phyloP scores from a whole-genome alignment of 1,140 invertebrate genomes.

The Caenorhabditis remanei region DNA sequence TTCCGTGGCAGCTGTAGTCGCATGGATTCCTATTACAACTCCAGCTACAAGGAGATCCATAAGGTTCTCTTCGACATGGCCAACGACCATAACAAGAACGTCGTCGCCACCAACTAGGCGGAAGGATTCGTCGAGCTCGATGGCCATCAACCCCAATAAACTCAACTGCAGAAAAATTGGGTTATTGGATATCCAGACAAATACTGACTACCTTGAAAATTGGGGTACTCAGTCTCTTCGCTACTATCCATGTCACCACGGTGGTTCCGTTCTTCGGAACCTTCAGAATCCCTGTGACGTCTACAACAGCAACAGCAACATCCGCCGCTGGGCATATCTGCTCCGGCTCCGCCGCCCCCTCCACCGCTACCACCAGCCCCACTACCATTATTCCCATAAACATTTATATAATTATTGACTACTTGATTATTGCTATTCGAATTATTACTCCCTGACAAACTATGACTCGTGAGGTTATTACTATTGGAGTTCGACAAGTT shows the following conservation, averaged over 20 bases:
- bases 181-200: background rate
- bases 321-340: background rate
- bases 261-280: too few species aligned
- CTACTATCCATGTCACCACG: too few species aligned
- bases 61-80: background rate
- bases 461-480: constrained; percentile 8
- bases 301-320: background rate
- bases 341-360: background rate
- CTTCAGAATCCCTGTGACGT: background rate
- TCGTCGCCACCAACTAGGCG: background rate
- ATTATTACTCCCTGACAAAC: constrained; percentile 18
- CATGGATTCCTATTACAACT: background rate
- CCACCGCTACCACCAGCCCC: background rate
- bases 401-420: constrained; percentile 6
- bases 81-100: background rate
- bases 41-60: background rate
- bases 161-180: background rate
- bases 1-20: too few species aligned
- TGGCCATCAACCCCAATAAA: background rate
- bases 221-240: background rate
- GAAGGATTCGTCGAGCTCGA: background rate
- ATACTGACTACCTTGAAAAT: background rate
- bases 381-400: constrained; percentile 20
- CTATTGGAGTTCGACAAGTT: background rate
- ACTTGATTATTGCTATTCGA: constrained; percentile 1